Evolutionary conservation across 2,888 invertebrate species (phyloP).

Genomic region (Idaea straminata): DNA sequence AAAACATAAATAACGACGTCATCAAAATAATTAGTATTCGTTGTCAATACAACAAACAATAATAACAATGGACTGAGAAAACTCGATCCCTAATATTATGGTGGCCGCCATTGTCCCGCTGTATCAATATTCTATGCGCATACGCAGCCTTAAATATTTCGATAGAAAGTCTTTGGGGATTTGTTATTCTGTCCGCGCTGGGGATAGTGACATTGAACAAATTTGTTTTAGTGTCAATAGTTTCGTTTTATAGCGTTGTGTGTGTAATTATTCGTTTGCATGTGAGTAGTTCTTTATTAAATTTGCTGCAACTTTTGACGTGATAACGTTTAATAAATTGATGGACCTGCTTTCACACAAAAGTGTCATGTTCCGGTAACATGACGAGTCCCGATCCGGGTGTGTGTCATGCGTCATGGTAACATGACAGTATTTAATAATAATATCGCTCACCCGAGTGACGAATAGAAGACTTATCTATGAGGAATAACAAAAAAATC

Average conservation of each 20-base stretch:
- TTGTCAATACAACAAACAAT: slow-evolving; percentile 15
- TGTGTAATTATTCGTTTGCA: neutral
- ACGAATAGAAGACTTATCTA: too few relatives aligned
- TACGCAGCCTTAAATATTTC: slow-evolving; percentile 65
- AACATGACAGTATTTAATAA: too few relatives aligned
- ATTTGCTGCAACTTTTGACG: neutral
- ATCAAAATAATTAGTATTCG: slow-evolving; percentile 20
- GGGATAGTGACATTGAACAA: slow-evolving; percentile 30
- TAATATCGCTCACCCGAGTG: too few relatives aligned
- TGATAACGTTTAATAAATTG: too few relatives aligned
- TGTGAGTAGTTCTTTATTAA: neutral
- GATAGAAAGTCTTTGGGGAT: slow-evolving; percentile 67
- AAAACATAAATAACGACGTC: slow-evolving; percentile 7
- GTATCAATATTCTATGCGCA: slow-evolving; percentile 62
- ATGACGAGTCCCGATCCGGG: too few relatives aligned
- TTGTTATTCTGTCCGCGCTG: slow-evolving; percentile 43
- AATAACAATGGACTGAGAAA: slow-evolving; percentile 22
- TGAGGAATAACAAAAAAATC: too few relatives aligned
- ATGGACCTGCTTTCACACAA: too few relatives aligned
- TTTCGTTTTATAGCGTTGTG: slow-evolving; percentile 16
- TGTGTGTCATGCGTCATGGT: too few relatives aligned
- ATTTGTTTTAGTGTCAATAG: slow-evolving; percentile 36
- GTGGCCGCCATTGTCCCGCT: slow-evolving; percentile 53
- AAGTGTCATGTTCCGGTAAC: too few relatives aligned
- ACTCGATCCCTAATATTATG: slow-evolving; percentile 54